Conservation (phyloP, 1,140 invertebrate species). For the Coenobita brevimanus region DNA sequence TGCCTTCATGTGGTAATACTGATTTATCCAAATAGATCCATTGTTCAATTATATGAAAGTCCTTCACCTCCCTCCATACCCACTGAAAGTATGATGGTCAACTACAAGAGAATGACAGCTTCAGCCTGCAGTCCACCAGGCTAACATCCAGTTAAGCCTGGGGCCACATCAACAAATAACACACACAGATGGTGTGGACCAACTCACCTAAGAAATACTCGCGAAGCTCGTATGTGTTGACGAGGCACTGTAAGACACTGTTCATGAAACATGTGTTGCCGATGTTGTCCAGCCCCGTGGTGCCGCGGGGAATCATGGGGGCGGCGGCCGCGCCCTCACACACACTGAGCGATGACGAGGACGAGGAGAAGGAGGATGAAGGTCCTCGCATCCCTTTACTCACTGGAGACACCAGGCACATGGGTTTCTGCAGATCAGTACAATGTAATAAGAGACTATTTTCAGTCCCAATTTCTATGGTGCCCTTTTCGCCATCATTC, state of each 20-base stretch:
- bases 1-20: too few relatives aligned
- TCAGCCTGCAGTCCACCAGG: too few relatives aligned
- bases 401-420: slow-evolving; percentile 62
- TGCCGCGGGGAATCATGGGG: slow-evolving; percentile 72
- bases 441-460: neutral
- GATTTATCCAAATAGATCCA: too few relatives aligned
- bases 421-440: slow-evolving; percentile 60
- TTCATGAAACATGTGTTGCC: slow-evolving; percentile 83
- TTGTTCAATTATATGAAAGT: too few relatives aligned
- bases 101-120: too few relatives aligned
- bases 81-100: too few relatives aligned
- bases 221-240: slow-evolving; percentile 72
- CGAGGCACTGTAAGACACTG: slow-evolving; percentile 76
- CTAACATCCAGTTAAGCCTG: too few relatives aligned
- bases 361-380: slow-evolving; percentile 12
- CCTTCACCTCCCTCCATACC: too few relatives aligned
- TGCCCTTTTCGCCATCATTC: too few relatives aligned
- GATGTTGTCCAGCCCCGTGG: slow-evolving; percentile 78
- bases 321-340: slow-evolving; percentile 17
- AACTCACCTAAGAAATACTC: slow-evolving; percentile 75
- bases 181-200: too few relatives aligned
- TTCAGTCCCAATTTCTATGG: too few relatives aligned
- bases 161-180: too few relatives aligned
- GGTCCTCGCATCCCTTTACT: slow-evolving; percentile 54
- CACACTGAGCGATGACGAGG: slow-evolving; percentile 17